phyloP scores from a whole-genome alignment of 2,888 invertebrate genomes.

The Enoplolaimus lenunculus region DNA sequence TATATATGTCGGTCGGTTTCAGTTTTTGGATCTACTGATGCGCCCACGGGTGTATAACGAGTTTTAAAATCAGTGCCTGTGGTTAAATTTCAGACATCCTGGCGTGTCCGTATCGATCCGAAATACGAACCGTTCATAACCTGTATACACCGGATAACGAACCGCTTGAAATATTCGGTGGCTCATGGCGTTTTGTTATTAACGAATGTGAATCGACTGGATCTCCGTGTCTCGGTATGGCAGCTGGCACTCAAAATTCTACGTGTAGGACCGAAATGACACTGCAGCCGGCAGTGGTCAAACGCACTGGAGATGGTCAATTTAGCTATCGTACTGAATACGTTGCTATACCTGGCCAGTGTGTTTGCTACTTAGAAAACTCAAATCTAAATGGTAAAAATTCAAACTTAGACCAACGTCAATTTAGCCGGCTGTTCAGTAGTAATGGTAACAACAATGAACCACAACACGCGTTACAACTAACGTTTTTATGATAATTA shows the following conservation, averaged over 20 bases:
- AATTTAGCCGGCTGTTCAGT: no score
- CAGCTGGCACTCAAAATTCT: not conserved
- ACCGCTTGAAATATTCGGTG: not conserved
- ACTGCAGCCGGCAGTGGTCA: not conserved
- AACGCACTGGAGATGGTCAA: not conserved
- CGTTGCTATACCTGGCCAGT: not conserved
- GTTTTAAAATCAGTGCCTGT: no score
- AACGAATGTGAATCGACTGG: not conserved
- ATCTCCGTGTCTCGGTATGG: not conserved
- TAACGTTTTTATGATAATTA: no score
- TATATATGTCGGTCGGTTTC: no score
- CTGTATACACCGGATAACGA: not conserved
- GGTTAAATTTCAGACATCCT: no score
- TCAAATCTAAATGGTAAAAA: no score
- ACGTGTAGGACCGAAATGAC: not conserved
- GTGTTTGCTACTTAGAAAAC: not conserved
- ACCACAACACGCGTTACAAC: no score
- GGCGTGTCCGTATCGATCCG: not conserved
- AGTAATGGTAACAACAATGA: no score
- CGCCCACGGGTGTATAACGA: no score
- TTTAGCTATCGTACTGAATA: not conserved
- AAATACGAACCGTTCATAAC: not conserved
- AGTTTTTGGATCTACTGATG: no score
- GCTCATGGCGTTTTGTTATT: not conserved
- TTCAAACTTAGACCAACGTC: no score